These are phyloP conservation scores for Betta splendens DNA, from an alignment of 2,797 vertebrate species.

Conservation along the genomic window DNA sequence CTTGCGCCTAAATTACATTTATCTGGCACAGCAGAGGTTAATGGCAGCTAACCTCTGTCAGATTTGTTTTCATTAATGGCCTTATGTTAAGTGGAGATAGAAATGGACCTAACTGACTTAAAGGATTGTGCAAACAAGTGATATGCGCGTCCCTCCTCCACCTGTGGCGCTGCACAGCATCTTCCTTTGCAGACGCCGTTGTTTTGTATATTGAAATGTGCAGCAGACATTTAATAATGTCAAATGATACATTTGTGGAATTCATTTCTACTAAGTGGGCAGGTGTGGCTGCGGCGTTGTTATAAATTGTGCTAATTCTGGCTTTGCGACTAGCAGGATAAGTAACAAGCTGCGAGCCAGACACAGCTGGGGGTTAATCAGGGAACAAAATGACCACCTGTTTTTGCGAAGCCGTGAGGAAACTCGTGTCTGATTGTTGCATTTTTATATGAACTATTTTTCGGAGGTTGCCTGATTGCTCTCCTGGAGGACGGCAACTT, in stretches of 20 bases:
- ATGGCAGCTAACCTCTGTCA: constrained; percentile 46
- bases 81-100: constrained; percentile 51
- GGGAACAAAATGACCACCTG: constrained; percentile 74
- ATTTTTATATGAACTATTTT: constrained; percentile 58
- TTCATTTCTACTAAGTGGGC: constrained; percentile 53
- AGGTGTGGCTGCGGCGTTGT: constrained; percentile 54
- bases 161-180: constrained; percentile 48
- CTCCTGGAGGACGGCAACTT: constrained; percentile 56
- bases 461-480: constrained; percentile 64
- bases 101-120: constrained; percentile 43
- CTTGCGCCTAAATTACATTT: constrained; percentile 53
- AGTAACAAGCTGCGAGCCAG: constrained; percentile 47
- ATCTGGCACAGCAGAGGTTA: constrained; percentile 48
- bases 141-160: constrained; percentile 28
- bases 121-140: constrained; percentile 57
- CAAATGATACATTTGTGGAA: constrained; percentile 52
- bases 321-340: constrained; percentile 34
- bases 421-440: constrained; percentile 67
- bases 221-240: constrained; percentile 40
- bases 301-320: constrained; percentile 54
- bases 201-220: constrained; percentile 33
- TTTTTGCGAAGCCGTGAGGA: constrained; percentile 59
- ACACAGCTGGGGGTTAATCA: constrained; percentile 66
- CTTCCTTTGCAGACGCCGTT: constrained; percentile 36
- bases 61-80: constrained; percentile 39